These are phyloP conservation scores for Argynnis bischoffii DNA, from an alignment of 2,888 invertebrate genomes.

Conservation along the genomic window DNA sequence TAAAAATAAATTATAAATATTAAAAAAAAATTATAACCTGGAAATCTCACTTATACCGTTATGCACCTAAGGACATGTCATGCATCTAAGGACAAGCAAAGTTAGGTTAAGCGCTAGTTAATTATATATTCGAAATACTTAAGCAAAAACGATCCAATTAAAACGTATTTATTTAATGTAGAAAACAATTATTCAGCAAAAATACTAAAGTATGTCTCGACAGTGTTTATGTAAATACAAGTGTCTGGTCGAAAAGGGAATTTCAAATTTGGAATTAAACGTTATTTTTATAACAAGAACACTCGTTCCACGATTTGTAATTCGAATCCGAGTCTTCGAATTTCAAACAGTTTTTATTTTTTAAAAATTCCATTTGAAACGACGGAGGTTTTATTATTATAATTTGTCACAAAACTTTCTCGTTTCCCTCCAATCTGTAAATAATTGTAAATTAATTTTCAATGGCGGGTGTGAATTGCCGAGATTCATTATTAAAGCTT, in stretches of 20 bases:
- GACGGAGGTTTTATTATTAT: conserved; percentile 34
- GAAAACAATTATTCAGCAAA: conserved; percentile 14
- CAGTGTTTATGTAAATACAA: conserved; percentile 42
- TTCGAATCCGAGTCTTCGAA: conserved; percentile 42
- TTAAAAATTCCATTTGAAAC: conserved; percentile 17
- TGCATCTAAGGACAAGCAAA: no score
- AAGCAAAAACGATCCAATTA: conserved; percentile 7
- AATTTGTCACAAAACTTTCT: conserved; percentile 30
- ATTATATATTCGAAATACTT: not conserved
- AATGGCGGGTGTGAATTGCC: conserved; percentile 33
- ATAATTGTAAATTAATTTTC: conserved; percentile 39
- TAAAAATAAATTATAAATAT: no score
- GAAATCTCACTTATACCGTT: no score
- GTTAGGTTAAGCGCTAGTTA: no score
- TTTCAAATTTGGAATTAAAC: conserved; percentile 42
- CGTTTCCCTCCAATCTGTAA: conserved; percentile 32
- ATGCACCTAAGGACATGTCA: no score
- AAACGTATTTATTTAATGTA: not conserved
- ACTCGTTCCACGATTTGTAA: conserved; percentile 41
- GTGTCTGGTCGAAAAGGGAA: conserved; percentile 38
- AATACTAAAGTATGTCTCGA: conserved; percentile 4
- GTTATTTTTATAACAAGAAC: conserved; percentile 42
- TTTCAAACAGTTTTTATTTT: conserved; percentile 41
- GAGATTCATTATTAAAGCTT: conserved; percentile 22
- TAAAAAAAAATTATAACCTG: no score